Evolutionary conservation across 1,140 invertebrate species (phyloP).

Genomic region (Arion vulgaris): DNA sequence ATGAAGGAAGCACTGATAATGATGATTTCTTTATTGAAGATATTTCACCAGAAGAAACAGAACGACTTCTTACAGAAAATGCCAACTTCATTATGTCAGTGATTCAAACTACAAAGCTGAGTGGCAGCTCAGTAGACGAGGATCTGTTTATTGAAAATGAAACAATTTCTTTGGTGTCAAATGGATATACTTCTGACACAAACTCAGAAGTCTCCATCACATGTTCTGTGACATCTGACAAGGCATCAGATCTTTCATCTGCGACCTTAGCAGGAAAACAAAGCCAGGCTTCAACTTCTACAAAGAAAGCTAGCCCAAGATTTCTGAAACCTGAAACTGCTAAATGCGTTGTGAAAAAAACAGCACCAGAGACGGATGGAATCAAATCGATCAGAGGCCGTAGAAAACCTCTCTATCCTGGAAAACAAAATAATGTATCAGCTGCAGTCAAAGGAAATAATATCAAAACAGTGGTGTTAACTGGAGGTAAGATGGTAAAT

Average conservation of each 20-base stretch:
- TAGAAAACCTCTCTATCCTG: constrained; percentile 75
- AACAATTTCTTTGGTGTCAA: constrained; percentile 80
- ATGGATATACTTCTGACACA: constrained; percentile 74
- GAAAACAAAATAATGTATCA: constrained; percentile 2
- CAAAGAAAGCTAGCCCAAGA: constrained; percentile 49
- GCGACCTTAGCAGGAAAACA: constrained; percentile 48
- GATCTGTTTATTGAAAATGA: constrained; percentile 79
- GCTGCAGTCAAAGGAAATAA: not conserved
- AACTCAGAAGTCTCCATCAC: constrained; percentile 64
- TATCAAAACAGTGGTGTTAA: not conserved
- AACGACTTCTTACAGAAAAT: constrained; percentile 74
- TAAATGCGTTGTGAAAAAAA: not conserved
- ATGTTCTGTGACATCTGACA: constrained; percentile 60
- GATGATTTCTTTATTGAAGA: constrained; percentile 9
- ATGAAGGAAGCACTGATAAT: not conserved
- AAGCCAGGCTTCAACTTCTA: constrained; percentile 33
- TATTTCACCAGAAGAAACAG: constrained; percentile 15
- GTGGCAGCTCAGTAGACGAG: constrained; percentile 63
- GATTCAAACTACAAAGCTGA: constrained; percentile 56
- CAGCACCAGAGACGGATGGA: constrained; percentile 44
- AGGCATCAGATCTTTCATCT: constrained; percentile 49
- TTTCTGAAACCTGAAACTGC: constrained; percentile 71
- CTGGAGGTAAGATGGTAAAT: not conserved
- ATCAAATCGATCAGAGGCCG: constrained; percentile 83
- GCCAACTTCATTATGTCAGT: constrained; percentile 76